Percentiles rank a stretch among this genome's conserved stretches.
phyloP scores from a whole-genome alignment of 2,888 invertebrate genomes.

The Mechanitis mazaeus region DNA sequence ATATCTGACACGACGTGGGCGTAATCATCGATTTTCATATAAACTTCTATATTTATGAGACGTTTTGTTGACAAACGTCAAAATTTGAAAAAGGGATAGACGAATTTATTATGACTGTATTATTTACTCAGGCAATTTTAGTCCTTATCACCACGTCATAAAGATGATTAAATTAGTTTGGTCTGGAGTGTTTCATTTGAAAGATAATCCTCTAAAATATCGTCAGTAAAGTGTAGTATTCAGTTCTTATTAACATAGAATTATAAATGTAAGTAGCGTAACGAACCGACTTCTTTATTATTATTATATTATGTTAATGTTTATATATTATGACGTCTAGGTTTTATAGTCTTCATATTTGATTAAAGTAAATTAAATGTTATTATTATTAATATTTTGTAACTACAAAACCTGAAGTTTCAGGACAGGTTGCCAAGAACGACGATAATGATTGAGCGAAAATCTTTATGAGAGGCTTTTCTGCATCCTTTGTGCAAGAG shows the following conservation, averaged over 20 bases:
- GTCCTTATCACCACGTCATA: neutral
- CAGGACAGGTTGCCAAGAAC: no score
- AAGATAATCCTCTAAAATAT: conserved; percentile 31
- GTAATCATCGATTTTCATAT: conserved; percentile 25
- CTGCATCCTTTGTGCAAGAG: no score
- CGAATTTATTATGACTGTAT: conserved; percentile 8
- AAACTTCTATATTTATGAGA: conserved; percentile 31
- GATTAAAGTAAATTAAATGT: no score
- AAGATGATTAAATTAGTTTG: conserved; percentile 3
- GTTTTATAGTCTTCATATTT: neutral
- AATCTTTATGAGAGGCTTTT: no score
- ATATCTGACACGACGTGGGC: conserved; percentile 19
- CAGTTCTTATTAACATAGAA: conserved; percentile 19
- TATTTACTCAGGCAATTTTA: neutral
- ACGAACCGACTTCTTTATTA: neutral
- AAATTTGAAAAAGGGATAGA: conserved; percentile 19
- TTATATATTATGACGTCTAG: neutral
- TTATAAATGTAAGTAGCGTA: conserved; percentile 15
- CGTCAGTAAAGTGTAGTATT: conserved; percentile 29
- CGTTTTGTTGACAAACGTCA: conserved; percentile 30
- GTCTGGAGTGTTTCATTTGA: conserved; percentile 13
- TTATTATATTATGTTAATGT: conserved; percentile 10
- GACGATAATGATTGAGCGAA: no score
- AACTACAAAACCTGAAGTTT: no score
- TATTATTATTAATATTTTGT: no score